phyloP scores from a whole-genome alignment of 2,888 invertebrate species.

The Gerosis bhagava region DNA sequence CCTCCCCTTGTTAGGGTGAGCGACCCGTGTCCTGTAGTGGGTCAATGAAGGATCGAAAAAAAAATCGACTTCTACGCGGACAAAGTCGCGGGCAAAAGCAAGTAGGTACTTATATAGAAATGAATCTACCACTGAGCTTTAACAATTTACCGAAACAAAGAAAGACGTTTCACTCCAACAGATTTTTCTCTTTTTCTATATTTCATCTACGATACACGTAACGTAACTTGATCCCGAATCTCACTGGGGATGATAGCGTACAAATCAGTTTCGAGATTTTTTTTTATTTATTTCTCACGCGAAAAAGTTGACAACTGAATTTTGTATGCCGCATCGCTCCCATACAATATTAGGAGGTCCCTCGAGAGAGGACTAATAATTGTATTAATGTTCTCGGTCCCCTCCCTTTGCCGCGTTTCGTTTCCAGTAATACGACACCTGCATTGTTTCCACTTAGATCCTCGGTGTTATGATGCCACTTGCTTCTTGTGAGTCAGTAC shows the following conservation, averaged over 20 bases:
- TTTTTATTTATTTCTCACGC: slow-evolving; percentile 82
- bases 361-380: slow-evolving; percentile 75
- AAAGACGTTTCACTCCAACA: slow-evolving; percentile 30
- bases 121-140: slow-evolving; percentile 8
- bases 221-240: slow-evolving; percentile 55
- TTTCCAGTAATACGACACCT: slow-evolving; percentile 76
- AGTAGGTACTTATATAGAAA: too few relatives aligned
- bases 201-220: slow-evolving; percentile 52
- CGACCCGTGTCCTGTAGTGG: slow-evolving; percentile 59
- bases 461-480: slow-evolving; percentile 22
- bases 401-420: slow-evolving; percentile 66
- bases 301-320: slow-evolving; percentile 76
- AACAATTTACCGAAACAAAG: slow-evolving; percentile 17
- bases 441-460: slow-evolving; percentile 61
- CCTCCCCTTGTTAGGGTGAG: slow-evolving; percentile 46
- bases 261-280: slow-evolving; percentile 76
- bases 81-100: too few relatives aligned
- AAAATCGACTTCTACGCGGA: too few relatives aligned
- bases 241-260: slow-evolving; percentile 63
- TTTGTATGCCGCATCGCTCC: slow-evolving; percentile 69
- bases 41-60: slow-evolving; percentile 82
- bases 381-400: slow-evolving; percentile 79
- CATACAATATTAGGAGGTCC: slow-evolving; percentile 74
- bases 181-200: slow-evolving; percentile 70
- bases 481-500: slow-evolving; percentile 24